These are phyloP conservation scores for Agrochola litura DNA, from an alignment of 2,888 invertebrate genomes.

Conservation along the genomic window DNA sequence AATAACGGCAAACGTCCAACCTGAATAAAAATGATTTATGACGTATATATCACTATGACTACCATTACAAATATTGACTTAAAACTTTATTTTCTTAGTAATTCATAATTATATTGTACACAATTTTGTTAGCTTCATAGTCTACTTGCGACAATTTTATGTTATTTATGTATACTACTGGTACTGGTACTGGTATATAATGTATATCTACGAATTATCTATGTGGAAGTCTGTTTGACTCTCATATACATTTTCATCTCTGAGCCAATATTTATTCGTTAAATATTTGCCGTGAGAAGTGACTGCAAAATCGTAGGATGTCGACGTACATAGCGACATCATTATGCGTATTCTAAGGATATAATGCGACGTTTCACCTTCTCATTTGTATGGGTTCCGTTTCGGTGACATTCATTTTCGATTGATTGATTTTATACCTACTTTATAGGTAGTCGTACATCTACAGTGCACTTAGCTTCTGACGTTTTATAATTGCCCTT, in stretches of 20 bases:
- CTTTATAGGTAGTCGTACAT: background rate
- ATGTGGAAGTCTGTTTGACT: conserved; percentile 53
- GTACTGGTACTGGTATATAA: conserved; percentile 17
- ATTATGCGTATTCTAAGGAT: background rate
- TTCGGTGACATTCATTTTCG: background rate
- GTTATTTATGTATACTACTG: conserved; percentile 31
- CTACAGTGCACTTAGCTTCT: background rate
- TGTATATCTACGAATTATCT: conserved; percentile 31
- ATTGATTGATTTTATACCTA: background rate
- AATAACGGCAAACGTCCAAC: conserved; percentile 58
- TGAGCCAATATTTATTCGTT: conserved; percentile 70
- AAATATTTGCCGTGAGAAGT: conserved; percentile 68
- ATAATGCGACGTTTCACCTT: conserved; percentile 11
- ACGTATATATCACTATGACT: conserved; percentile 32
- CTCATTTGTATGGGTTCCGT: conserved; percentile 29
- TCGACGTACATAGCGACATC: conserved; percentile 16
- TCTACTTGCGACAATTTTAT: conserved; percentile 45
- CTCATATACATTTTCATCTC: conserved; percentile 67
- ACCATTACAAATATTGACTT: conserved; percentile 56
- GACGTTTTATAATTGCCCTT: too few relatives aligned
- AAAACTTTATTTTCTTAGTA: conserved; percentile 55
- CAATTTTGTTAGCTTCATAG: conserved; percentile 32
- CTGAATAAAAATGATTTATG: conserved; percentile 64
- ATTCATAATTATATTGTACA: conserved; percentile 47
- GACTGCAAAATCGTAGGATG: conserved; percentile 56